Percentiles rank a stretch among this genome's conserved stretches.
phyloP scores from a whole-genome alignment of 2,113 vertebrate genomes.

The Paedocypris sp. region DNA sequence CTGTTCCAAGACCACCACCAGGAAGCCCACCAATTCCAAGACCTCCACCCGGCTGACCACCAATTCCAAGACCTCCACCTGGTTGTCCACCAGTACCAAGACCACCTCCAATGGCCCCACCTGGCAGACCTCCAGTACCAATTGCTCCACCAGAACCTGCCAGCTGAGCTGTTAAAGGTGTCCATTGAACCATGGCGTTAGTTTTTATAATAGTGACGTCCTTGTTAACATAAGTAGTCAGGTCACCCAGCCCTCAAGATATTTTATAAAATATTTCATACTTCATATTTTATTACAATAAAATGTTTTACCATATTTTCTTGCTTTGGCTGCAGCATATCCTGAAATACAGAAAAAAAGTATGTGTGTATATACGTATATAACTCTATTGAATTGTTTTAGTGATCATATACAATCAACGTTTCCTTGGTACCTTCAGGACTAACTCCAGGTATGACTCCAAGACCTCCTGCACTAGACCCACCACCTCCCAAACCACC shows the following conservation, averaged over 20 bases:
- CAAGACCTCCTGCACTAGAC: slow-evolving; percentile 1
- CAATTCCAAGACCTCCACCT: slow-evolving; percentile 13
- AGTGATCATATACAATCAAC: neutral
- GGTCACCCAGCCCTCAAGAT: too few relatives aligned
- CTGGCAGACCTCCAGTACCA: slow-evolving; percentile 10
- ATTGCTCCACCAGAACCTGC: slow-evolving; percentile 18
- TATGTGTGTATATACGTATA: neutral
- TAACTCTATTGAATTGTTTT: neutral
- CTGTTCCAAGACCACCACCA: too few relatives aligned
- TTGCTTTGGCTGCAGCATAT: slow-evolving; percentile 36
- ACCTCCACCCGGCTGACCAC: slow-evolving; percentile 27
- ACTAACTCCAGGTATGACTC: slow-evolving; percentile 12
- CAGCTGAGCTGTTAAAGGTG: slow-evolving; percentile 17
- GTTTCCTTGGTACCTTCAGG: slow-evolving; percentile 12
- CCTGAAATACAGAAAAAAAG: slow-evolving; percentile 2
- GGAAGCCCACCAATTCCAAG: slow-evolving; percentile 30
- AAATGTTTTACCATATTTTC: slow-evolving; percentile 32
- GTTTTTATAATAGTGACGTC: too few relatives aligned
- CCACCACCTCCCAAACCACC: neutral
- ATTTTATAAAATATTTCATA: neutral
- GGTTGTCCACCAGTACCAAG: neutral
- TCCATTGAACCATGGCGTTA: too few relatives aligned
- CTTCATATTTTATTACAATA: neutral
- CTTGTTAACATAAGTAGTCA: too few relatives aligned
- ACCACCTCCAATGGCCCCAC: slow-evolving; percentile 3